A percentile compares a stretch with the other conserved stretches of the same genome.
These are phyloP conservation scores for Cotesia typhae DNA, from an alignment of 1,140 invertebrate species.

Conservation along the genomic window DNA sequence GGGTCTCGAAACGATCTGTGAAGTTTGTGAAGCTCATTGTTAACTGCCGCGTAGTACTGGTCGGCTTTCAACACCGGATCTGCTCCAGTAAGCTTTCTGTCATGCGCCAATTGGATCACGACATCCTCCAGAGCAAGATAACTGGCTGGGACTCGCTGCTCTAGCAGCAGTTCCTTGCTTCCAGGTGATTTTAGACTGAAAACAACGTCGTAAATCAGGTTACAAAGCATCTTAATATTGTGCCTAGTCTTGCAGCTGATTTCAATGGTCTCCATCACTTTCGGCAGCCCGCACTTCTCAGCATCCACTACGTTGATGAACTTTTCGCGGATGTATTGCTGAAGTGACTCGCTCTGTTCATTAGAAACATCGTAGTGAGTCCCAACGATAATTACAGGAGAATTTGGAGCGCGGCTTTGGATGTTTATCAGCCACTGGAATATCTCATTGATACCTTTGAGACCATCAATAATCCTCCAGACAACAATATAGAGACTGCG, in stretches of 20 bases:
- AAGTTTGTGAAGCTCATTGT: slow-evolving; percentile 74
- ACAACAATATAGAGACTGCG: slow-evolving; percentile 94
- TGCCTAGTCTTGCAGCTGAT: slow-evolving; percentile 88
- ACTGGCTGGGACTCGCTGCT: slow-evolving; percentile 95
- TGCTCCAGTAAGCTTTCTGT: slow-evolving; percentile 70
- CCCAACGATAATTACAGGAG: slow-evolving; percentile 92
- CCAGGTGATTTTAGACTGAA: slow-evolving; percentile 90
- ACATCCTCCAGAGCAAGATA: slow-evolving; percentile 95
- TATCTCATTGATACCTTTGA: slow-evolving; percentile 88
- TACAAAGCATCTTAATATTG: slow-evolving; percentile 91
- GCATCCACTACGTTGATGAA: slow-evolving; percentile 95
- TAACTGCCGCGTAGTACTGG: slow-evolving; percentile 80
- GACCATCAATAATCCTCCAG: slow-evolving; percentile 94
- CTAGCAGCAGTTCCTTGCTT: slow-evolving; percentile 88
- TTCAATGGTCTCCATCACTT: slow-evolving; percentile 93
- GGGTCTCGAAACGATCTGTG: slow-evolving; percentile 84
- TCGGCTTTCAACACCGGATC: slow-evolving; percentile 92
- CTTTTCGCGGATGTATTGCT: slow-evolving; percentile 86
- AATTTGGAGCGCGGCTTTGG: slow-evolving; percentile 92
- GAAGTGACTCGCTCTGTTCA: slow-evolving; percentile 81
- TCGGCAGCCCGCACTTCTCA: slow-evolving; percentile 93
- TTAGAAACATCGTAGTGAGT: slow-evolving; percentile 93
- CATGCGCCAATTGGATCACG: slow-evolving; percentile 80
- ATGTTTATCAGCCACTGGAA: slow-evolving; percentile 96
- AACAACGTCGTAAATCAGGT: slow-evolving; percentile 93